phyloP scores from a whole-genome alignment of 2,797 vertebrate species.

The Psittacula echo region DNA sequence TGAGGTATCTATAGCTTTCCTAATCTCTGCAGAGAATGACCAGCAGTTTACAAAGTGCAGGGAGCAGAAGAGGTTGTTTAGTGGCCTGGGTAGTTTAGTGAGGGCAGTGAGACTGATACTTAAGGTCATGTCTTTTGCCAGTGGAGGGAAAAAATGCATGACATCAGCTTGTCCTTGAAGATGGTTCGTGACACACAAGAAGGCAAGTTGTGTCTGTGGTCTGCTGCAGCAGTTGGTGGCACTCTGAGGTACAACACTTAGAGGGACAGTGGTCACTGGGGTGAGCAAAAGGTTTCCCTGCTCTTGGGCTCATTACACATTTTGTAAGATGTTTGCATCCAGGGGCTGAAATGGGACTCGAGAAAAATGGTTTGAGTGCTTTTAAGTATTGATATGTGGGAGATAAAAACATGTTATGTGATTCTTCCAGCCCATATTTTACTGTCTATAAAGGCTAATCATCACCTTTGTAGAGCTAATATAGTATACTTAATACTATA shows the following conservation, averaged over 20 bases:
- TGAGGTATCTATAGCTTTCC: not conserved
- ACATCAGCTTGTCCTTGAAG: not conserved
- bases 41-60: not conserved
- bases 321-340: not conserved
- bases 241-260: not conserved
- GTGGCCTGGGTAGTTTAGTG: not conserved
- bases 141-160: not conserved
- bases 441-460: not conserved
- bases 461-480: not conserved
- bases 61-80: not conserved
- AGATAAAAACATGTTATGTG: not conserved
- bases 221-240: not conserved
- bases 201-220: not conserved
- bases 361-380: not conserved
- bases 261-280: not conserved
- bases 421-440: not conserved
- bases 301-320: not conserved
- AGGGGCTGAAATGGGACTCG: not conserved
- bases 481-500: not conserved
- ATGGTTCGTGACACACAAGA: not conserved
- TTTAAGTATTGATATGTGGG: not conserved
- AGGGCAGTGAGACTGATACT: not conserved
- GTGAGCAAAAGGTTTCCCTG: not conserved
- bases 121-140: not conserved
- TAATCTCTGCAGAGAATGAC: not conserved